Conservation (phyloP, 1,140 invertebrate species). For the Hylaeus anthracinus region DNA sequence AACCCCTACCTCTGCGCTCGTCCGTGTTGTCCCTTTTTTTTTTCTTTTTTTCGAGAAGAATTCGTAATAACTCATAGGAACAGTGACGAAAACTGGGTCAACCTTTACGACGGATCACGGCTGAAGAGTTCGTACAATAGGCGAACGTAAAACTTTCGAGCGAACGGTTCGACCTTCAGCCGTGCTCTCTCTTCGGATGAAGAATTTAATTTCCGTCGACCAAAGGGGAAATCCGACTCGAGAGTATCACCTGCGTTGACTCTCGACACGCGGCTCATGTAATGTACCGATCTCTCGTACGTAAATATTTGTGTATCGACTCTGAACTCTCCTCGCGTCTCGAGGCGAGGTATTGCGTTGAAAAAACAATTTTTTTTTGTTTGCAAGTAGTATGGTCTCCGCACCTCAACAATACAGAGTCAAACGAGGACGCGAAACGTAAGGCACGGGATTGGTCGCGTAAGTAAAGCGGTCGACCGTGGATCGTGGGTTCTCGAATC, state of each 20-base stretch:
- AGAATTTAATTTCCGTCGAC: constrained; percentile 35
- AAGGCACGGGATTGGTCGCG: too few relatives aligned
- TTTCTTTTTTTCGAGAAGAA: constrained; percentile 4
- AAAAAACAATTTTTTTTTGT: too few relatives aligned
- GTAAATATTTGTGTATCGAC: too few relatives aligned
- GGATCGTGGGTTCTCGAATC: too few relatives aligned
- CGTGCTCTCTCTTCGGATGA: background rate
- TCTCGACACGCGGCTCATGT: too few relatives aligned
- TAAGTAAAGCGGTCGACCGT: too few relatives aligned
- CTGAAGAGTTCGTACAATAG: constrained; percentile 25
- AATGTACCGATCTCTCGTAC: background rate
- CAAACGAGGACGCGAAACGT: too few relatives aligned
- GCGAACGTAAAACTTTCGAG: constrained; percentile 38
- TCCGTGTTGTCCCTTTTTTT: background rate
- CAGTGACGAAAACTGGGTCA: constrained; percentile 31
- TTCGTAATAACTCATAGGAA: constrained; percentile 43
- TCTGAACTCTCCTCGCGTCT: too few relatives aligned
- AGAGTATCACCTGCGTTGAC: background rate
- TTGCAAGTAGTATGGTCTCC: too few relatives aligned
- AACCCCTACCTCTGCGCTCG: background rate
- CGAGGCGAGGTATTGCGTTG: too few relatives aligned
- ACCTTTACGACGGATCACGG: constrained; percentile 10
- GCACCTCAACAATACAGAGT: too few relatives aligned
- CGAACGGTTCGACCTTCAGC: background rate
- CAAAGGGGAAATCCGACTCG: background rate